A percentile compares a stretch with the other conserved stretches of the same genome.
Evolutionary conservation across 2,888 invertebrate genomes (phyloP).

Genomic region (Chaetogeoica ovagalla): DNA sequence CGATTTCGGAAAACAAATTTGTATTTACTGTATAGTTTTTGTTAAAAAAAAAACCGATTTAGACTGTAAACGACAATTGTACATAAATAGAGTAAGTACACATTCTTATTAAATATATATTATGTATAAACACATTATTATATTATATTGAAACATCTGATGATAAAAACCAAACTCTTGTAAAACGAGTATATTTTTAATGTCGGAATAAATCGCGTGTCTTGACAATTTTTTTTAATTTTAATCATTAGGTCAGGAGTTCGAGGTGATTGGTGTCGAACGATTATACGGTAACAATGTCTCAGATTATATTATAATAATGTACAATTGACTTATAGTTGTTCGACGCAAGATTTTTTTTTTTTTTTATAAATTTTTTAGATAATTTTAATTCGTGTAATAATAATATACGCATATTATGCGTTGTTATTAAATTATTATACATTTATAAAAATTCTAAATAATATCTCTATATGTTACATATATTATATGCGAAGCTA

Average conservation of each 20-base stretch:
- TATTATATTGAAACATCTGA: background rate
- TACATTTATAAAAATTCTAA: conserved; percentile 25
- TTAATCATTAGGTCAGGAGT: conserved; percentile 26
- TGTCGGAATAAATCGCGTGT: conserved; percentile 10
- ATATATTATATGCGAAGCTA: background rate
- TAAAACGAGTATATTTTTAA: conserved; percentile 1
- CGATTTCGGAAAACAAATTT: too few species aligned
- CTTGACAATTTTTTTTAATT: conserved; percentile 18
- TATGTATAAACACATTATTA: too few species aligned
- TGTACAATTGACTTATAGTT: conserved; percentile 10
- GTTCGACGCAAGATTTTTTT: background rate
- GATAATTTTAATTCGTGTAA: conserved; percentile 38
- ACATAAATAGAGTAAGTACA: too few species aligned
- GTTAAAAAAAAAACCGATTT: too few species aligned
- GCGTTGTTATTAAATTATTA: background rate
- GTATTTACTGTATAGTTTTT: too few species aligned
- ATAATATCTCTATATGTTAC: background rate
- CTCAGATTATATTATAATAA: conserved; percentile 32
- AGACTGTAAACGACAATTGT: too few species aligned
- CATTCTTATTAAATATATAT: too few species aligned
- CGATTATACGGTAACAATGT: conserved; percentile 45
- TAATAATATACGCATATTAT: background rate
- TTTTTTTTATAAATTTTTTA: conserved; percentile 36
- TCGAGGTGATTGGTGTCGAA: conserved; percentile 35
- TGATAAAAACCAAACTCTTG: background rate